Conservation (phyloP, 2,797 vertebrate genomes). For the Sebastes vulpes region DNA sequence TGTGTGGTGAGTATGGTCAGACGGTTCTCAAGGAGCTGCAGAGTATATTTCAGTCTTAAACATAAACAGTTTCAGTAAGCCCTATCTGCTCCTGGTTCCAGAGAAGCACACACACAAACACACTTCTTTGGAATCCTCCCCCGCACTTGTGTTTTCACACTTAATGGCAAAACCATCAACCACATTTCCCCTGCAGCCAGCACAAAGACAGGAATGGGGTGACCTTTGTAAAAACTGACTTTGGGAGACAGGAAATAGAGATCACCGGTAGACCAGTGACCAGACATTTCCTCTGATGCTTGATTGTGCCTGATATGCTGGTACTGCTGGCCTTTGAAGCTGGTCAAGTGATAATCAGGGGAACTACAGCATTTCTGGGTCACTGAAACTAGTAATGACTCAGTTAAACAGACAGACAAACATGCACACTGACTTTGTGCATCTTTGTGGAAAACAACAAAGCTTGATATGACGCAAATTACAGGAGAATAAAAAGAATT, state of each 20-base stretch:
- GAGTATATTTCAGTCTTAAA: constrained; percentile 23
- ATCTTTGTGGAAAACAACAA: constrained; percentile 13
- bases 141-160: constrained; percentile 77
- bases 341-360: constrained; percentile 52
- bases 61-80: constrained; percentile 52
- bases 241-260: constrained; percentile 40
- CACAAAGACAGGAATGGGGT: constrained; percentile 52
- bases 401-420: constrained; percentile 27
- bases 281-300: neutral
- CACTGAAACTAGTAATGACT: constrained; percentile 52
- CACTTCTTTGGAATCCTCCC: constrained; percentile 79
- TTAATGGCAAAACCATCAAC: constrained; percentile 72
- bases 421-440: neutral
- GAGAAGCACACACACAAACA: constrained; percentile 51
- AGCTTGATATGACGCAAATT: neutral
- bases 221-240: constrained; percentile 49
- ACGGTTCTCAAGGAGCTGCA: constrained; percentile 9
- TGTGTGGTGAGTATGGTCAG: constrained; percentile 28
- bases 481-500: neutral
- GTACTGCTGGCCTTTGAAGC: constrained; percentile 32
- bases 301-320: constrained; percentile 19
- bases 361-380: constrained; percentile 53
- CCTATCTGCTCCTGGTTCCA: constrained; percentile 59
- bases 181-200: constrained; percentile 65
- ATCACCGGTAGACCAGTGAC: neutral